Conservation (phyloP, 2,113 vertebrate species). For the Lophius piscatorius region DNA sequence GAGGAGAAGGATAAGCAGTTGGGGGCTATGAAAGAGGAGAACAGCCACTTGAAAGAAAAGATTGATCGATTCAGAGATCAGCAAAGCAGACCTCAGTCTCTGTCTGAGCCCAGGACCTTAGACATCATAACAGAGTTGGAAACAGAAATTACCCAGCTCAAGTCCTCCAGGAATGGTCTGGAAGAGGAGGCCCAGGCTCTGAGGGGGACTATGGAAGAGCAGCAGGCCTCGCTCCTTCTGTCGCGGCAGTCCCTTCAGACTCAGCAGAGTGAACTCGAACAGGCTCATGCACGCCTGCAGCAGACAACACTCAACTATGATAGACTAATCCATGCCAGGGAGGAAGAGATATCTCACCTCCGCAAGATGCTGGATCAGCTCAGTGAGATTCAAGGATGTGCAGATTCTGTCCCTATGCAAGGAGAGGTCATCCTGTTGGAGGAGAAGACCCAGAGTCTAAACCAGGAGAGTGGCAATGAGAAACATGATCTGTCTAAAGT, state of each 20-base stretch:
- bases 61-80: conserved; percentile 91
- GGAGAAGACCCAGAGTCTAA: conserved; percentile 88
- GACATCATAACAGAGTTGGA: conserved; percentile 92
- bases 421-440: conserved; percentile 86
- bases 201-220: conserved; percentile 85
- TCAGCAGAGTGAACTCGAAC: conserved; percentile 88
- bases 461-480: conserved; percentile 91
- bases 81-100: conserved; percentile 82
- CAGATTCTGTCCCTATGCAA: conserved; percentile 68
- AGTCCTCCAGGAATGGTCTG: conserved; percentile 77
- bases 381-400: conserved; percentile 77
- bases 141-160: conserved; percentile 88
- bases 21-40: conserved; percentile 94
- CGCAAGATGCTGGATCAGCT: conserved; percentile 84
- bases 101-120: conserved; percentile 86
- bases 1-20: conserved; percentile 93
- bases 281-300: conserved; percentile 84
- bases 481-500: conserved; percentile 97
- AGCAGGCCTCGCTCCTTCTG: conserved; percentile 80
- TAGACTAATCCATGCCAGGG: conserved; percentile 85
- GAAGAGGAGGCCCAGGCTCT: conserved; percentile 86
- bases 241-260: conserved; percentile 86
- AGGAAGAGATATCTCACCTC: conserved; percentile 87
- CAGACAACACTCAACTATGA: conserved; percentile 87
- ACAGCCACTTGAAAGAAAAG: conserved; percentile 95